A percentile compares a stretch with the other conserved stretches of the same genome.
Evolutionary conservation across 2,113 vertebrate genomes (phyloP).

Genomic region (Dicrurus megarhynchus): DNA sequence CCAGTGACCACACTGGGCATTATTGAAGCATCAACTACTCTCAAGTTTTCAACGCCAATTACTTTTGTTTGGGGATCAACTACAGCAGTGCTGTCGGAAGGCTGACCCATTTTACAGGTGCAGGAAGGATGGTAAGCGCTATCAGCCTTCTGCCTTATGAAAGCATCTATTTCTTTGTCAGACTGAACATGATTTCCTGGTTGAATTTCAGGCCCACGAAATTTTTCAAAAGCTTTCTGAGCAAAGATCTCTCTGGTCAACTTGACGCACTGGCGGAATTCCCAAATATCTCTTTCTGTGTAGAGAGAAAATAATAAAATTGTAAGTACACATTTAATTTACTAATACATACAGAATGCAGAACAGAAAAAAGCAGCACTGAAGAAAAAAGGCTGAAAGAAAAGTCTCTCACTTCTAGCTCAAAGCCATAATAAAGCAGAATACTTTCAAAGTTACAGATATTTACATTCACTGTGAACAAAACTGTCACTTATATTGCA

Average conservation of each 20-base stretch:
- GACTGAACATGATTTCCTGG: slow-evolving; percentile 83
- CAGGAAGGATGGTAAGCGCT: slow-evolving; percentile 96
- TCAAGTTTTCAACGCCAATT: slow-evolving; percentile 84
- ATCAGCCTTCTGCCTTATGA: slow-evolving; percentile 87
- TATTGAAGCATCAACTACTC: slow-evolving; percentile 93
- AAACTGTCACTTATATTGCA: background rate
- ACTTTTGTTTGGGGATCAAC: slow-evolving; percentile 86
- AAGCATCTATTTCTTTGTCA: slow-evolving; percentile 89
- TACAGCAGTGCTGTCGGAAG: slow-evolving; percentile 81
- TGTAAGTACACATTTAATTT: background rate
- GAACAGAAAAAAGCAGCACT: background rate
- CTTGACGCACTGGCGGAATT: slow-evolving; percentile 88
- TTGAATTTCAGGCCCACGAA: slow-evolving; percentile 85
- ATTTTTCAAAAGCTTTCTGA: slow-evolving; percentile 88
- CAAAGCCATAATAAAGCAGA: background rate
- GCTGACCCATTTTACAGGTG: slow-evolving; percentile 92
- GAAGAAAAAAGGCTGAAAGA: background rate
- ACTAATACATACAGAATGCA: background rate
- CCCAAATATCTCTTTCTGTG: slow-evolving; percentile 85
- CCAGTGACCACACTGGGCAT: slow-evolving; percentile 95
- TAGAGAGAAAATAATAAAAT: slow-evolving; percentile 14
- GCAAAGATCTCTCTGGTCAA: slow-evolving; percentile 90
- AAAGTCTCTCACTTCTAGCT: background rate
- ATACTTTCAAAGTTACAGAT: background rate
- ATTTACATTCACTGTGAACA: background rate